Percentiles rank a stretch among this genome's conserved stretches.
These are phyloP conservation scores for Scopus umbretta DNA, from an alignment of 2,113 vertebrate genomes.

Conservation along the genomic window DNA sequence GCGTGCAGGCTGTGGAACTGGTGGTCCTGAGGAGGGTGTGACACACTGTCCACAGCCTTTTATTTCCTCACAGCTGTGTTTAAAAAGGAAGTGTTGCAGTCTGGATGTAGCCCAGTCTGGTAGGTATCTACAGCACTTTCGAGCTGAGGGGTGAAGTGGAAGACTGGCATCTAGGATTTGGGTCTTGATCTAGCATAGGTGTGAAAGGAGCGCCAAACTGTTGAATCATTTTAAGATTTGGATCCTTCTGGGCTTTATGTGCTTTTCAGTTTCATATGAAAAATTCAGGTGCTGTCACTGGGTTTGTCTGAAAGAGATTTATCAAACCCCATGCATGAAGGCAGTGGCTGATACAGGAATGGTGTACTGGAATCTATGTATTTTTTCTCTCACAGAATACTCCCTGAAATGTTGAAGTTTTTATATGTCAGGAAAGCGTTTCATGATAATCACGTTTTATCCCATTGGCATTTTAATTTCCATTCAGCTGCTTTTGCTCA, in stretches of 20 bases:
- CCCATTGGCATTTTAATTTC: background rate
- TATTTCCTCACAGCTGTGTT: background rate
- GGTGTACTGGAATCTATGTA: background rate
- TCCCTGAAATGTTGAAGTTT: background rate
- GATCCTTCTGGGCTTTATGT: background rate
- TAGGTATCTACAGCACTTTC: background rate
- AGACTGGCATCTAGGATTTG: background rate
- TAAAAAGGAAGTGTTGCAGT: background rate
- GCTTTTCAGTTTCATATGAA: background rate
- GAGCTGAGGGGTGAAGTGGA: background rate
- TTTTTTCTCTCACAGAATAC: background rate
- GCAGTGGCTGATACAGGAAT: fast-evolving
- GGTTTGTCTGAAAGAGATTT: background rate
- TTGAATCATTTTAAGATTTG: background rate
- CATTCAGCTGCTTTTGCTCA: background rate
- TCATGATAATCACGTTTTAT: background rate
- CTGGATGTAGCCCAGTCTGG: background rate
- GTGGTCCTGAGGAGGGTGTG: background rate
- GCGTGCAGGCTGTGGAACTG: background rate
- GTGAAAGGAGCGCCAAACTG: background rate
- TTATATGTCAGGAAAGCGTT: background rate
- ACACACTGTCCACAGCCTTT: background rate
- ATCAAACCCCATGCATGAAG: background rate
- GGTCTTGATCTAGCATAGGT: background rate
- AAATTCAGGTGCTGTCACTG: background rate